phyloP scores from a whole-genome alignment of 1,140 invertebrate genomes.

The Brachionus rotundiformis region DNA sequence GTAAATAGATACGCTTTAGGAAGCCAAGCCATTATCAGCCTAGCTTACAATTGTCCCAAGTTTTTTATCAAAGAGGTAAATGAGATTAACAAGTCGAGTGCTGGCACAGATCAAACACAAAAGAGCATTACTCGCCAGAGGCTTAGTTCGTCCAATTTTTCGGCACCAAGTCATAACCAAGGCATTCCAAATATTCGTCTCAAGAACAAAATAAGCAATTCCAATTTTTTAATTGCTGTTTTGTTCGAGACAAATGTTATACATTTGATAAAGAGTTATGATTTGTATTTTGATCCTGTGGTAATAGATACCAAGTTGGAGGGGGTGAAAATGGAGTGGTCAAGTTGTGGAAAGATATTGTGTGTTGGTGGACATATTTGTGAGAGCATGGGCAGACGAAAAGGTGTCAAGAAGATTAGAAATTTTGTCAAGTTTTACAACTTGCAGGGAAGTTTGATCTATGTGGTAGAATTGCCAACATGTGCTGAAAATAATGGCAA shows the following conservation, averaged over 20 bases:
- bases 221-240: not conserved
- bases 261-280: conserved; percentile 9
- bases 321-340: conserved; percentile 85
- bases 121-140: not conserved
- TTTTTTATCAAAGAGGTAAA: conserved; percentile 43
- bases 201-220: conserved; percentile 46
- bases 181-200: not conserved
- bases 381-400: conserved; percentile 55
- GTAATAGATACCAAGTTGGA: conserved; percentile 79
- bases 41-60: conserved; percentile 17
- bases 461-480: conserved; percentile 74
- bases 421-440: conserved; percentile 64
- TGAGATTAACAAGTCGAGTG: conserved; percentile 12
- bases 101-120: not conserved
- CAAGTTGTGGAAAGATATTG: conserved; percentile 84
- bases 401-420: conserved; percentile 53
- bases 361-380: conserved; percentile 77
- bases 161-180: conserved; percentile 35
- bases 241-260: not conserved
- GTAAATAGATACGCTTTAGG: conserved; percentile 23
- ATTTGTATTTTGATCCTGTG: conserved; percentile 66
- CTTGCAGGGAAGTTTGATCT: conserved; percentile 63
- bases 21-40: not conserved
- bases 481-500: conserved; percentile 41
- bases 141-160: conserved; percentile 8